phyloP scores from a whole-genome alignment of 2,888 invertebrate species.

The Gisinianus flammeolus region DNA sequence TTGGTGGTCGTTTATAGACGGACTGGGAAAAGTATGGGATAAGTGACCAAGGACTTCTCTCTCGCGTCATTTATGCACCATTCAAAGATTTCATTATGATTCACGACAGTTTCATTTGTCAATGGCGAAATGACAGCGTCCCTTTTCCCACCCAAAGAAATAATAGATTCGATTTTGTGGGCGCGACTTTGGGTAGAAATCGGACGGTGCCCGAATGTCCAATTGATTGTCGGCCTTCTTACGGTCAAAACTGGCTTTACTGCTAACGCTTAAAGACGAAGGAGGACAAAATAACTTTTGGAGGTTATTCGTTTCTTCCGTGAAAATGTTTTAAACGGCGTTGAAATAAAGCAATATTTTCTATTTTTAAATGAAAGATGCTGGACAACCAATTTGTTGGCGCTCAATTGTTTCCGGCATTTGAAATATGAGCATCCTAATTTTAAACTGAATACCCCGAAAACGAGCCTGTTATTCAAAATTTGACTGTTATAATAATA shows the following conservation, averaged over 20 bases:
- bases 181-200: neutral
- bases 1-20: neutral
- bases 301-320: too few relatives aligned
- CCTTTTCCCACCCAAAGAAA: neutral
- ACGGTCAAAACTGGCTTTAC: neutral
- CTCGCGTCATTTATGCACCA: neutral
- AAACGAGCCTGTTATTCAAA: too few relatives aligned
- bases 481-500: too few relatives aligned
- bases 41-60: constrained; percentile 2
- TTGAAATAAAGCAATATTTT: too few relatives aligned
- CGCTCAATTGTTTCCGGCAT: too few relatives aligned
- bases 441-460: too few relatives aligned
- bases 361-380: too few relatives aligned
- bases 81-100: neutral
- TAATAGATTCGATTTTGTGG: neutral
- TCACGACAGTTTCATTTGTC: neutral
- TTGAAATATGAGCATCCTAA: too few relatives aligned
- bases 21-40: neutral
- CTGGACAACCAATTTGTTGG: too few relatives aligned
- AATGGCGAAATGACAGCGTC: neutral
- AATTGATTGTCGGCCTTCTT: neutral
- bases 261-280: too few relatives aligned
- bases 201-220: neutral
- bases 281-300: too few relatives aligned
- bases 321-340: too few relatives aligned